phyloP scores from a whole-genome alignment of 2,888 invertebrate genomes.

The Galeopsomyia nigrocyanea region DNA sequence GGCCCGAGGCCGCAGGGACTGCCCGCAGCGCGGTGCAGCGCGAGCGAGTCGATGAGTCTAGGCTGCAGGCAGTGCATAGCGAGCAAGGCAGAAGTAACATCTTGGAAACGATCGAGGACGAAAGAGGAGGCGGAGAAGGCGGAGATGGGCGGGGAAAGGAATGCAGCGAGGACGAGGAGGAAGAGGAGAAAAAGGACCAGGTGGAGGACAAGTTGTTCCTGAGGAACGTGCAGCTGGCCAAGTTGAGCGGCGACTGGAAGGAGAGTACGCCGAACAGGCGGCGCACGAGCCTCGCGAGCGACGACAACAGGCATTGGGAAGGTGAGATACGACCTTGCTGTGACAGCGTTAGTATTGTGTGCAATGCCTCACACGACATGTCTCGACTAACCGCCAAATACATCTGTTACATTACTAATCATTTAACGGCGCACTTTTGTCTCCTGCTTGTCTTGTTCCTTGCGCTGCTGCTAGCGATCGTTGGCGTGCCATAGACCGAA shows the following conservation, averaged over 20 bases:
- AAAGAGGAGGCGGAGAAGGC: too few relatives aligned
- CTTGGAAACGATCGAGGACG: too few relatives aligned
- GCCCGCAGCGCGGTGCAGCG: too few relatives aligned
- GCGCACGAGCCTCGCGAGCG: constrained; percentile 33
- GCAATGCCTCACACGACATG: constrained; percentile 47
- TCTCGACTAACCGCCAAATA: constrained; percentile 52
- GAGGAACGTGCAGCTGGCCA: constrained; percentile 32
- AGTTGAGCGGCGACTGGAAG: constrained; percentile 43
- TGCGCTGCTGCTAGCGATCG: constrained; percentile 63
- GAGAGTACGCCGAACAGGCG: constrained; percentile 39
- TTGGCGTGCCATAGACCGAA: constrained; percentile 57
- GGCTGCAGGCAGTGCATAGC: too few relatives aligned
- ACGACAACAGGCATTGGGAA: constrained; percentile 51
- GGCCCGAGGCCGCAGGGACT: background rate
- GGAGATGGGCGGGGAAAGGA: background rate
- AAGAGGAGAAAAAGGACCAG: constrained; percentile 31
- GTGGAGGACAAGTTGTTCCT: constrained; percentile 40
- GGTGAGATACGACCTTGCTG: constrained; percentile 59
- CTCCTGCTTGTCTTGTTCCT: constrained; percentile 62
- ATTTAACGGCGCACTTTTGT: constrained; percentile 59
- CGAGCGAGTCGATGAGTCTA: too few relatives aligned
- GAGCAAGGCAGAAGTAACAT: too few relatives aligned
- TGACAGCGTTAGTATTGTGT: constrained; percentile 46
- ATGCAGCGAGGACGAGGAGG: constrained; percentile 6
- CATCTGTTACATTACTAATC: constrained; percentile 61